phyloP scores from a whole-genome alignment of 2,113 vertebrate species.

The Atractosteus spatula region DNA sequence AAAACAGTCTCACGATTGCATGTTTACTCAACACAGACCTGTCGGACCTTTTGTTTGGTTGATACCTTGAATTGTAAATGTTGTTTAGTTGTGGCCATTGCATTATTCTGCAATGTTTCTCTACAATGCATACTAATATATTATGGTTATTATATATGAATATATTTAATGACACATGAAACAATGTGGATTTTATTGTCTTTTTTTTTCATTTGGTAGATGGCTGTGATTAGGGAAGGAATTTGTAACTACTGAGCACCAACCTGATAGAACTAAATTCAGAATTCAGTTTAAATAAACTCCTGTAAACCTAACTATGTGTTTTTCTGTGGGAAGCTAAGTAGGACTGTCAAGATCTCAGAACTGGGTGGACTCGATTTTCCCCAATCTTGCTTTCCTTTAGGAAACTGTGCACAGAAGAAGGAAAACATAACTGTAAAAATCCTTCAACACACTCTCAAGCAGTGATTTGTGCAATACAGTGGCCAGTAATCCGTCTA shows the following conservation, averaged over 20 bases:
- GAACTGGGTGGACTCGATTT: too few relatives aligned
- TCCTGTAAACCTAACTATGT: conserved; percentile 67
- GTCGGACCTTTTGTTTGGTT: conserved; percentile 54
- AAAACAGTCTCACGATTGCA: not conserved
- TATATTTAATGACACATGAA: conserved; percentile 97
- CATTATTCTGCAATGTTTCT: conserved; percentile 77
- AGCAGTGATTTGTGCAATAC: too few relatives aligned
- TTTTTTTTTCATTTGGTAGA: conserved; percentile 63
- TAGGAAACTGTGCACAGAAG: too few relatives aligned
- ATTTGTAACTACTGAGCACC: conserved; percentile 86
- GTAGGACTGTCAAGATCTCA: too few relatives aligned
- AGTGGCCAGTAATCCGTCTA: too few relatives aligned
- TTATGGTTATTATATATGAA: conserved; percentile 99
- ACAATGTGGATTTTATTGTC: conserved; percentile 85
- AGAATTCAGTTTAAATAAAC: conserved; percentile 90
- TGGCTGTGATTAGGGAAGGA: conserved; percentile 77
- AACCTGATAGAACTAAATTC: conserved; percentile 85
- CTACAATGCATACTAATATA: conserved; percentile 99
- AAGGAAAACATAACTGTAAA: too few relatives aligned
- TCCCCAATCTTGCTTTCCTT: too few relatives aligned
- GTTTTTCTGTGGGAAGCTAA: not conserved
- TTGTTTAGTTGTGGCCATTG: conserved; percentile 69
- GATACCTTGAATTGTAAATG: conserved; percentile 76
- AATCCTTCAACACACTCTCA: too few relatives aligned
- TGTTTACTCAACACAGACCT: conserved; percentile 23